These are phyloP conservation scores for Sarcophaga bullata DNA, from an alignment of 1,140 invertebrate genomes.

Conservation along the genomic window DNA sequence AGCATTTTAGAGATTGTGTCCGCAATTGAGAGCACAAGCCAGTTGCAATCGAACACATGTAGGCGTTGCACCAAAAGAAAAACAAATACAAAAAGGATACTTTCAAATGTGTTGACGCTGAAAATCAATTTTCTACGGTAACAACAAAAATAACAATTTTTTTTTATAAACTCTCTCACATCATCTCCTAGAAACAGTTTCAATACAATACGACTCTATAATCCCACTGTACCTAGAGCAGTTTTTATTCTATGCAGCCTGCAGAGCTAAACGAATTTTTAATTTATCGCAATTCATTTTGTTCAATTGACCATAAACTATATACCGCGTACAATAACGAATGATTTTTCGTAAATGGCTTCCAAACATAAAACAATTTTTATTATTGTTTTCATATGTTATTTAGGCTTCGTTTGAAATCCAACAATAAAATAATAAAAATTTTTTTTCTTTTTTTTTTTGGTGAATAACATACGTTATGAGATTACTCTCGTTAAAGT, in stretches of 20 bases:
- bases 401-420: neutral
- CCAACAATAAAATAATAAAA: neutral
- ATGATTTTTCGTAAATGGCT: neutral
- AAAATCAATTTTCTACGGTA: conserved; percentile 41
- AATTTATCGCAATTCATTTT: conserved; percentile 42
- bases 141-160: neutral
- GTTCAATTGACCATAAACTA: conserved; percentile 41
- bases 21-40: neutral
- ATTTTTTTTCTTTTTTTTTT: neutral
- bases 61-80: conserved; percentile 11
- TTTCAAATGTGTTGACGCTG: neutral
- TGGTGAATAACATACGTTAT: conserved; percentile 16
- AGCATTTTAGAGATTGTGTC: neutral
- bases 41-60: conserved; percentile 6
- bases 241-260: neutral
- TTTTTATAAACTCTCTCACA: neutral
- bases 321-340: neutral
- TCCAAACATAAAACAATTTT: conserved; percentile 6
- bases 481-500: neutral
- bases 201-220: neutral
- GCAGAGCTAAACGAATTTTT: conserved; percentile 42
- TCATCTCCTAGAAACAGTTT: neutral
- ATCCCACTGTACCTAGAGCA: neutral
- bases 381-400: conserved; percentile 39
- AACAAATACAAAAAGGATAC: neutral